These are phyloP conservation scores for Drosophila ercepeae DNA, from an alignment of 1,140 invertebrate species.

Conservation along the genomic window DNA sequence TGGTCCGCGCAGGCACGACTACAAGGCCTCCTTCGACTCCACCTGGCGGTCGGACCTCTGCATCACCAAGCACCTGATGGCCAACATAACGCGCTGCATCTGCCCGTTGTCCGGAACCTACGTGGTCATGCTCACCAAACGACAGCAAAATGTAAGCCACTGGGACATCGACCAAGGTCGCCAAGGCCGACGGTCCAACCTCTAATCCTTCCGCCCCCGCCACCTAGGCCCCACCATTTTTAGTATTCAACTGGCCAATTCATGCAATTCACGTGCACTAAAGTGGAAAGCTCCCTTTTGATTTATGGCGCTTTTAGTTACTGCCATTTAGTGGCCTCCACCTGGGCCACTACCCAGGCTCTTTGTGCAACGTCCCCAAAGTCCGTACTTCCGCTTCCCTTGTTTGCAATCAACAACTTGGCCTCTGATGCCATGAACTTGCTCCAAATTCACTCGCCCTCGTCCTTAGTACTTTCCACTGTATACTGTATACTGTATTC, in stretches of 20 bases:
- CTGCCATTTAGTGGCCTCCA: constrained; percentile 42
- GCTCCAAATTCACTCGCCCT: constrained; percentile 33
- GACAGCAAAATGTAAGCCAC: constrained; percentile 85
- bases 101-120: constrained; percentile 86
- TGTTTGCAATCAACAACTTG: constrained; percentile 42
- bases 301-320: constrained; percentile 51
- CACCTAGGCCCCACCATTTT: background rate
- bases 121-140: constrained; percentile 86
- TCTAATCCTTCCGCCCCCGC: background rate
- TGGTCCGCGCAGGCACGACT: constrained; percentile 64
- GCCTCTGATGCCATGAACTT: constrained; percentile 39
- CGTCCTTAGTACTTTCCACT: constrained; percentile 1
- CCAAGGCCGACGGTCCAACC: constrained; percentile 22
- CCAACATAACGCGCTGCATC: constrained; percentile 85
- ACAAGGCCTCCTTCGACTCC: constrained; percentile 80
- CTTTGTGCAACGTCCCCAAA: constrained; percentile 14
- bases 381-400: constrained; percentile 46
- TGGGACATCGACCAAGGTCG: constrained; percentile 24
- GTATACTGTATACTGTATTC: constrained; percentile 16
- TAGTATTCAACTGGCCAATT: constrained; percentile 33
- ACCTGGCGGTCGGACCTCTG: constrained; percentile 84
- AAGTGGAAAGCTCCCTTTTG: constrained; percentile 53
- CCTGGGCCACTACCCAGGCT: constrained; percentile 15
- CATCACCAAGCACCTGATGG: constrained; percentile 84
- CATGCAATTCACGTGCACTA: constrained; percentile 52